phyloP scores from a whole-genome alignment of 2,113 vertebrate species.

The Xyliphius kryptos region DNA sequence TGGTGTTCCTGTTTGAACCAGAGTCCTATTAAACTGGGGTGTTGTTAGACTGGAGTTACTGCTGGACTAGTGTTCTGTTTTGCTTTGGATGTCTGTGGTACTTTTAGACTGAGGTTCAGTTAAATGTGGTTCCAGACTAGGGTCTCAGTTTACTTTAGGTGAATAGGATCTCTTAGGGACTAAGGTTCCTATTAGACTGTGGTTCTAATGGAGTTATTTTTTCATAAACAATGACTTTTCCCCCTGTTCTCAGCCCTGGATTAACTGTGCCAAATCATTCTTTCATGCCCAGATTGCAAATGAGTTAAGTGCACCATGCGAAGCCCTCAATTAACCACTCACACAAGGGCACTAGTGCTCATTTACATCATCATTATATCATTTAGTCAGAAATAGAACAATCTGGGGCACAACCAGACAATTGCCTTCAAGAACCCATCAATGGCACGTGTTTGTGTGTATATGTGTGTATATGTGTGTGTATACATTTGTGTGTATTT shows the following conservation, averaged over 20 bases:
- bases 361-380: constrained; percentile 7
- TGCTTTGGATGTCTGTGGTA: too few species aligned
- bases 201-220: neutral
- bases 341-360: neutral
- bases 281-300: constrained; percentile 21
- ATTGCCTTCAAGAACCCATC: too few species aligned
- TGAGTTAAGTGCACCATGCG: constrained; percentile 14
- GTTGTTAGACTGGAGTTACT: too few species aligned
- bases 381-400: constrained; percentile 15
- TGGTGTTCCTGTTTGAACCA: too few species aligned
- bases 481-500: too few species aligned
- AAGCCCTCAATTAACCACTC: constrained; percentile 1
- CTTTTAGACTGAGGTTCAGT: too few species aligned
- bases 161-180: too few species aligned
- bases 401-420: constrained; percentile 17
- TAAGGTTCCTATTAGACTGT: neutral
- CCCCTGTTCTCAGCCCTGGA: constrained; percentile 7
- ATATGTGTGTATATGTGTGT: constrained; percentile 1
- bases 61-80: too few species aligned
- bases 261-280: constrained; percentile 13
- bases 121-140: too few species aligned
- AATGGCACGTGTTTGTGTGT: neutral
- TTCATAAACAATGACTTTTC: too few species aligned
- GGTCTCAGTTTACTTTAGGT: too few species aligned
- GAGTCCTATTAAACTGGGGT: too few species aligned